Percentiles rank a stretch among this genome's conserved stretches.
These are phyloP conservation scores for Acanthosepion lycidas DNA, from an alignment of 2,888 invertebrate species.

Conservation along the genomic window DNA sequence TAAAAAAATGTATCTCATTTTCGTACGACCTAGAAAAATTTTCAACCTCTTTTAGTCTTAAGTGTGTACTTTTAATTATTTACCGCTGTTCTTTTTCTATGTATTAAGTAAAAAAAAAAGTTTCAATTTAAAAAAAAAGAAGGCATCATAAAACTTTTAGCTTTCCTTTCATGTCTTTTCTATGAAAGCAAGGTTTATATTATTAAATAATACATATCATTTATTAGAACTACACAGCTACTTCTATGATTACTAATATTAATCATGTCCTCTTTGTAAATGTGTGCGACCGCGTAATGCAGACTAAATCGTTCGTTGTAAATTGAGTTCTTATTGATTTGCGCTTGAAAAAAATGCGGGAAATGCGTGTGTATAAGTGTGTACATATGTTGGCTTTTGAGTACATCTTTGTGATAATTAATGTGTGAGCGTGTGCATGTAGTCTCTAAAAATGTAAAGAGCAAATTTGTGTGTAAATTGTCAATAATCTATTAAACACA, in stretches of 20 bases:
- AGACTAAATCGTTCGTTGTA: slow-evolving; percentile 11
- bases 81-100: too few relatives aligned
- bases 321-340: slow-evolving; percentile 33
- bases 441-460: neutral
- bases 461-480: neutral
- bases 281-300: neutral
- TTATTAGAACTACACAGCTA: too few relatives aligned
- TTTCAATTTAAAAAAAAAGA: too few relatives aligned
- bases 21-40: too few relatives aligned
- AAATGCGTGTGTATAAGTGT: neutral
- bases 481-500: slow-evolving; percentile 14
- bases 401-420: neutral
- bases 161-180: too few relatives aligned
- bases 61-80: too few relatives aligned
- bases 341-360: neutral
- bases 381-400: neutral
- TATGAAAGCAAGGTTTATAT: too few relatives aligned
- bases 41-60: too few relatives aligned
- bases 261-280: slow-evolving; percentile 8
- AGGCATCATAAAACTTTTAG: too few relatives aligned
- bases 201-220: too few relatives aligned
- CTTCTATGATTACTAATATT: neutral
- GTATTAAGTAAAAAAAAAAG: too few relatives aligned
- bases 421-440: neutral
- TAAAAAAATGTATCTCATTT: too few relatives aligned